Evolutionary conservation across 2,888 invertebrate species (phyloP).

Genomic region (Julus scandinavius): DNA sequence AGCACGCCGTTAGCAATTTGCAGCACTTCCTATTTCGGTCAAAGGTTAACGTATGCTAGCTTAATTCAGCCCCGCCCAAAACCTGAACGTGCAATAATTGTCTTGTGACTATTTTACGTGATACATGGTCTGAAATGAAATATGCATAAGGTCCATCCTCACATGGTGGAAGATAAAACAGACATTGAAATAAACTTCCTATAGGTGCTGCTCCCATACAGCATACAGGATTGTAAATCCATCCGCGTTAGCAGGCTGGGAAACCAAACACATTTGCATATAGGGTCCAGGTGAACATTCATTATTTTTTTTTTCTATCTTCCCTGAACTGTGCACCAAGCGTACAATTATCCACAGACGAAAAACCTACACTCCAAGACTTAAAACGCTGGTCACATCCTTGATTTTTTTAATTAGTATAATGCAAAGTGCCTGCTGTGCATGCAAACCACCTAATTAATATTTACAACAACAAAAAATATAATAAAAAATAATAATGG

Average conservation of each 20-base stretch:
- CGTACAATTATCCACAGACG: background rate
- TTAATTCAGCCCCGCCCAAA: background rate
- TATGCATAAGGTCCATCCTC: background rate
- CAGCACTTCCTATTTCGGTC: background rate
- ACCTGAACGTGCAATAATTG: background rate
- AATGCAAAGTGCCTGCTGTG: constrained; percentile 8
- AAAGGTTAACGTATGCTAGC: background rate
- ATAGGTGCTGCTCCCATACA: background rate
- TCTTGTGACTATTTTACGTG: background rate
- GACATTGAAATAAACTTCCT: background rate
- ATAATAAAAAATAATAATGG: background rate
- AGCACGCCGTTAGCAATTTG: background rate
- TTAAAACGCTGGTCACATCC: background rate
- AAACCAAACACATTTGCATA: background rate
- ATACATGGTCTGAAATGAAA: background rate
- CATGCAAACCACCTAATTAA: constrained; percentile 30
- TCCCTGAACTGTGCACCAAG: background rate
- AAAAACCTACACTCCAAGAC: constrained; percentile 13
- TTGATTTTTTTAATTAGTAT: background rate
- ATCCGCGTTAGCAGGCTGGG: background rate
- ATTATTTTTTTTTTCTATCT: background rate
- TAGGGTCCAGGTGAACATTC: background rate
- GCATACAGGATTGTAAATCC: background rate
- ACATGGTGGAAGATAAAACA: background rate
- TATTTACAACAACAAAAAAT: background rate